phyloP scores from a whole-genome alignment of 2,113 vertebrate species.

The Lophius piscatorius region DNA sequence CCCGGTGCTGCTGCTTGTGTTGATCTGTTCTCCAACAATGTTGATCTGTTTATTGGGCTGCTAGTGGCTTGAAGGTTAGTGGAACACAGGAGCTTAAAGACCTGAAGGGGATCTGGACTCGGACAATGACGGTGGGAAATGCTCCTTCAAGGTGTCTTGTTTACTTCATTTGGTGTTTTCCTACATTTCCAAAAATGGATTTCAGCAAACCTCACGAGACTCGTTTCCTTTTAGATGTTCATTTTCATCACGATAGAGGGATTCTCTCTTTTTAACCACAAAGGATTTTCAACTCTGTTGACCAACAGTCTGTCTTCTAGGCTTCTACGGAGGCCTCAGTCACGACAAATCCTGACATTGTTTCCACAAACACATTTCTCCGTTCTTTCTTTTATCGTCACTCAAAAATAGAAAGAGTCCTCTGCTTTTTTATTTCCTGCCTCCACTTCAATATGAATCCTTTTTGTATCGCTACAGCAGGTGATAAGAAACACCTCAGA shows the following conservation, averaged over 20 bases:
- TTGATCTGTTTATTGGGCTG: slow-evolving; percentile 24
- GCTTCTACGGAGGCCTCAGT: slow-evolving; percentile 54
- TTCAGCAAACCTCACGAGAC: slow-evolving; percentile 8
- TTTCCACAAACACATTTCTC: slow-evolving; percentile 54
- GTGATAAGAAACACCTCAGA: no score
- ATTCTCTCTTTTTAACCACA: no score
- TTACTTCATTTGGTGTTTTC: slow-evolving; percentile 16
- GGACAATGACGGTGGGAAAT: neutral
- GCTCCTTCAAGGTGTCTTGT: neutral
- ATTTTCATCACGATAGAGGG: no score
- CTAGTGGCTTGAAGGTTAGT: slow-evolving; percentile 18
- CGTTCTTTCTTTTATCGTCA: no score
- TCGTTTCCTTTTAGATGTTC: slow-evolving; percentile 1
- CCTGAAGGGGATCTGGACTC: neutral
- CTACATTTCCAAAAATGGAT: slow-evolving; percentile 29
- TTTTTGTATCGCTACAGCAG: no score
- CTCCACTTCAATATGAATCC: no score
- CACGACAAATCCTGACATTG: slow-evolving; percentile 44
- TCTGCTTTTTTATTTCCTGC: no score
- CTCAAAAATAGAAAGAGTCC: no score
- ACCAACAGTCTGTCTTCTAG: slow-evolving; percentile 20
- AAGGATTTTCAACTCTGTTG: no score
- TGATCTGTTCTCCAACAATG: slow-evolving; percentile 27
- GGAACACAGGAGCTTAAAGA: slow-evolving; percentile 5
- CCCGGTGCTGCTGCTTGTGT: slow-evolving; percentile 21